Conservation (phyloP, 92 coral and sea anemone genomes). For the Parazoanthus atlanticus region DNA sequence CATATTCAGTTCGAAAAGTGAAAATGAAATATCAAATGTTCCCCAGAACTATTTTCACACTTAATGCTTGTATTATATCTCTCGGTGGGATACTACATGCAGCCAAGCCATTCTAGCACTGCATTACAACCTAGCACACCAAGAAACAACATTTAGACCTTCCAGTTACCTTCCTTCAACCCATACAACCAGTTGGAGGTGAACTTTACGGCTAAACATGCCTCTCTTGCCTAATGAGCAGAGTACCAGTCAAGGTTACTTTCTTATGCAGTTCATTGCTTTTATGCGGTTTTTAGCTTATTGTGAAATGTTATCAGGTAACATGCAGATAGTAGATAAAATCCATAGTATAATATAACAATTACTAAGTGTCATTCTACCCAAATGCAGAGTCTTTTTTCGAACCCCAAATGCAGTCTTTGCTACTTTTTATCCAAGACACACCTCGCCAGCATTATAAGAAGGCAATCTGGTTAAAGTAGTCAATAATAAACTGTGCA, state of each 20-base stretch:
- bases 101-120: conserved; percentile 24
- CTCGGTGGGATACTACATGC: conserved; percentile 18
- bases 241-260: conserved; percentile 22
- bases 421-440: too few species aligned
- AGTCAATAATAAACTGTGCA: too few species aligned
- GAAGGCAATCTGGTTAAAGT: too few species aligned
- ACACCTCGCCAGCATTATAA: too few species aligned
- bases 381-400: too few species aligned
- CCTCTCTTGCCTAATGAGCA: conserved; percentile 20
- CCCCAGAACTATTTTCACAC: not conserved
- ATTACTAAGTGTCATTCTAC: too few species aligned
- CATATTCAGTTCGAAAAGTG: not conserved
- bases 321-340: too few species aligned
- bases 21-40: not conserved
- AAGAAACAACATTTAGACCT: conserved; percentile 16
- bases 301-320: conserved; percentile 15
- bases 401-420: too few species aligned
- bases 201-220: conserved; percentile 1
- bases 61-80: conserved; percentile 19
- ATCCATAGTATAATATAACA: too few species aligned
- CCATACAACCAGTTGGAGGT: not conserved
- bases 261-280: not conserved
- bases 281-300: conserved; percentile 8
- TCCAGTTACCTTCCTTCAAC: conserved; percentile 13
- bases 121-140: conserved; percentile 15